Base-by-base conservation (phyloP, 1,140 invertebrate genomes). In the Anastatus disparis region DNA sequence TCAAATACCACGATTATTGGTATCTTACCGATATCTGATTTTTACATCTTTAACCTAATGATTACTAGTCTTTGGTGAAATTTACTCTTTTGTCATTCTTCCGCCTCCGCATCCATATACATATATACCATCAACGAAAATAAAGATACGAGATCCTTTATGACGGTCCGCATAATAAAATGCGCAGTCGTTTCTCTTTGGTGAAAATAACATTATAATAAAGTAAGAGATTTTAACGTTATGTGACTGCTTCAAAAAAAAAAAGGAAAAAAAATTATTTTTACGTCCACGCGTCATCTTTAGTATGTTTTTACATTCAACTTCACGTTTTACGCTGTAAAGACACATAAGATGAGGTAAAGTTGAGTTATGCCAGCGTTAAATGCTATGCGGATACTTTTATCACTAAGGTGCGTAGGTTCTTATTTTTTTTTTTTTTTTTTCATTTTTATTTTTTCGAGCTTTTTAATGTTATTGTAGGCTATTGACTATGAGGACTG, bases 1-100 rank as follows among this genome's bases (percentile, higher is more conserved):
- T 78, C 74, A 70, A 75, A 52, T 61, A 74, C 76, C 75, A 75
- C 70, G 72, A 73, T 77, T 70, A 79, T 78, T 78, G 74, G 74
- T n/a, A n/a, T 70, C 66, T 66, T 59, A 68, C 67, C 71, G 76
- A 74, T 79, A 78, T 79, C 77, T 78, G 75, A 75, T 74, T n/a
- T 72, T 66, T 69, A 72, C 75, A 79, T 79, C 73, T 73, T 31
- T 55, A 66, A 55, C n/a, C 76, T 78, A 79, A 79, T 77, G 77
- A 79, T 78, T 77, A 78, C 77, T 78, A 77, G 73, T 67, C n/a
- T n/a, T n/a, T n/a, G 58, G 64, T 59, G 67, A 76, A 70, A 64
- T 27, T 40, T 17, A 8, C 20, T 42, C 31, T 55, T 68, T n/a
- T 59, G 44, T 58, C 29, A 20, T 38, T 56, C 27, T 56, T 59